Evolutionary conservation across 2,797 vertebrate species (phyloP).

Genomic region (Pangasius sanitwongsei): DNA sequence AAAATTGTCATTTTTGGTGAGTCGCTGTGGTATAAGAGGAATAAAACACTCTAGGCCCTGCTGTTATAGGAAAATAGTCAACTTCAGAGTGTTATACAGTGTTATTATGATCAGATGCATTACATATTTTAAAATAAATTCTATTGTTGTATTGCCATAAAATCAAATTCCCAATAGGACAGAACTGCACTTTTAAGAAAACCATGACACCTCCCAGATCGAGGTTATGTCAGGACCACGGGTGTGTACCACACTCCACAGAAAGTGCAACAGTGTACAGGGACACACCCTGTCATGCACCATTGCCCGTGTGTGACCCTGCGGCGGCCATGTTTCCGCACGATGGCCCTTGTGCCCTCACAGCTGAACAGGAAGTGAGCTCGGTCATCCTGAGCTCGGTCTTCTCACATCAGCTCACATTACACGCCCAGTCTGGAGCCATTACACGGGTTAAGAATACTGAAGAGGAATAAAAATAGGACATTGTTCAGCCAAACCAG

Average conservation of each 20-base stretch:
- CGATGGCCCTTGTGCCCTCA: constrained; percentile 31
- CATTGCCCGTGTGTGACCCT: constrained; percentile 42
- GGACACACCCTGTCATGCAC: constrained; percentile 39
- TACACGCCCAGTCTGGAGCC: constrained; percentile 33
- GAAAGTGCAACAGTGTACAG: background rate
- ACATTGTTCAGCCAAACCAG: constrained; percentile 16
- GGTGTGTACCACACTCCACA: background rate
- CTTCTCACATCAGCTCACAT: constrained; percentile 22
- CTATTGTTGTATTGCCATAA: background rate
- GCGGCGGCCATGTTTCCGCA: constrained; percentile 46
- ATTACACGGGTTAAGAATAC: constrained; percentile 5
- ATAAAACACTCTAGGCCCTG: background rate
- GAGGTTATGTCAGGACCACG: background rate
- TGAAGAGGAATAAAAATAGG: constrained; percentile 20
- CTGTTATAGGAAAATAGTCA: background rate
- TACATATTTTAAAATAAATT: background rate
- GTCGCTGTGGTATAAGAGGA: background rate
- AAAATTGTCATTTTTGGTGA: background rate
- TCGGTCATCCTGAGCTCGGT: constrained; percentile 40
- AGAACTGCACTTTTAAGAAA: background rate
- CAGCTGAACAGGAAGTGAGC: constrained; percentile 68
- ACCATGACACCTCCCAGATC: background rate
- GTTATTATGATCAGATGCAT: background rate
- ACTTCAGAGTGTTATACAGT: background rate
- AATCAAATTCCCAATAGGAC: background rate